Percentiles rank a stretch among this genome's conserved stretches.
These are phyloP conservation scores for Drosophila pachea DNA, from an alignment of 1,140 invertebrate species.

Conservation along the genomic window DNA sequence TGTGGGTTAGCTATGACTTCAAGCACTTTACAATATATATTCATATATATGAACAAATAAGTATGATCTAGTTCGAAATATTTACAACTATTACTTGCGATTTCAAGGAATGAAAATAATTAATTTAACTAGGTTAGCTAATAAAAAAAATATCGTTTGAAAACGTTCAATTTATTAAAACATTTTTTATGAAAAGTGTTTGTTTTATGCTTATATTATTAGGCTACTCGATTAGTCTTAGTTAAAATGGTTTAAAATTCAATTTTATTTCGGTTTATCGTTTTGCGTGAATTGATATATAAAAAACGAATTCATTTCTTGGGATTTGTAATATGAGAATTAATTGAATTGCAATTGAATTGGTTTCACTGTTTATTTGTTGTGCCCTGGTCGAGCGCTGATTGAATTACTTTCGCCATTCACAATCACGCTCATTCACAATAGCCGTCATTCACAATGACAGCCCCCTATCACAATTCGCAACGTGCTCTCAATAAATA, in stretches of 20 bases:
- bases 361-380: conserved; percentile 8
- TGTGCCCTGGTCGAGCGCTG: conserved; percentile 13
- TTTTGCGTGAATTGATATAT: not conserved
- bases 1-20: not conserved
- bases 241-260: not conserved
- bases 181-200: not conserved
- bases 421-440: too few relatives aligned
- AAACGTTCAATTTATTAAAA: not conserved
- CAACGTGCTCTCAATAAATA: conserved; percentile 12
- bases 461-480: conserved; percentile 9
- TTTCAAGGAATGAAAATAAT: too few relatives aligned
- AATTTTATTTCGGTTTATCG: not conserved
- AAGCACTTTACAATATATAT: not conserved
- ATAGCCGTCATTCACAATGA: too few relatives aligned
- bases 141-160: not conserved
- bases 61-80: too few relatives aligned
- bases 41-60: too few relatives aligned
- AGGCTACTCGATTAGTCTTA: too few relatives aligned
- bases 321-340: conserved; percentile 18
- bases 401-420: conserved; percentile 21
- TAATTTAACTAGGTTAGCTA: too few relatives aligned
- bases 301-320: conserved; percentile 1
- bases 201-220: not conserved
- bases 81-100: too few relatives aligned
- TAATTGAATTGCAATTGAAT: conserved; percentile 26